Evolutionary conservation across 2,888 invertebrate species (phyloP), one percentile per base, ranked within the genome.

Genomic region (Venusia cambrica): DNA sequence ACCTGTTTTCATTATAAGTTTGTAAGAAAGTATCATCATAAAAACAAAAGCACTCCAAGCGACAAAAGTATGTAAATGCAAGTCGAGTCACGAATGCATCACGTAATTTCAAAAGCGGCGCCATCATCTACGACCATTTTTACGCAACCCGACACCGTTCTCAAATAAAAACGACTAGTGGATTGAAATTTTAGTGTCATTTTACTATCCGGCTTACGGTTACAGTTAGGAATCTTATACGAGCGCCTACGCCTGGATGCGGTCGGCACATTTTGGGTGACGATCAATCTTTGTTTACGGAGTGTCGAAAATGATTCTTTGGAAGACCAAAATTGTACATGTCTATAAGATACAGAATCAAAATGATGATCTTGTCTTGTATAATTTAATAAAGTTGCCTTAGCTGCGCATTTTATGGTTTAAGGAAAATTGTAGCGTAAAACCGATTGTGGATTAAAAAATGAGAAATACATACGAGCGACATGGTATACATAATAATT

Each of bases 201-300:
- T 57, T 62, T 57, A 63, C 56, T 52, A 55, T 46, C 72, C 51
- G 45, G 51, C 53, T 58, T 57, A 47, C 51, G 51, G 51, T 62
- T 73, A 79, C 77, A 77, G 80, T 81, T 83, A 81, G 78, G 74
- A 79, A 80, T 79, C 74, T 70, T 60, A 69, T 58, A 62, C 57
- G 56, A 37, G 50, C 58, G 64, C 67, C 64, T 60, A 63, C 62
- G 55, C 58, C n/a, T n/a, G n/a, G n/a, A n/a, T n/a, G n/a, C n/a
- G n/a, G n/a, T n/a, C n/a, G n/a, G n/a, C n/a, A n/a, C n/a, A n/a
- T n/a, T n/a, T n/a, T n/a, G n/a, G n/a, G 46, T 37, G 37, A 10
- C 15, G 38, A 38, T 24, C 24, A 37, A 30, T 37, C 39, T 24
- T 51, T 58, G 61, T 60, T 58, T 49, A 27, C 4, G 5, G 6